Percentiles rank a stretch among this genome's conserved stretches.
Conservation (phyloP, 2,113 vertebrate genomes). For the Eudyptes chrysolophus region DNA sequence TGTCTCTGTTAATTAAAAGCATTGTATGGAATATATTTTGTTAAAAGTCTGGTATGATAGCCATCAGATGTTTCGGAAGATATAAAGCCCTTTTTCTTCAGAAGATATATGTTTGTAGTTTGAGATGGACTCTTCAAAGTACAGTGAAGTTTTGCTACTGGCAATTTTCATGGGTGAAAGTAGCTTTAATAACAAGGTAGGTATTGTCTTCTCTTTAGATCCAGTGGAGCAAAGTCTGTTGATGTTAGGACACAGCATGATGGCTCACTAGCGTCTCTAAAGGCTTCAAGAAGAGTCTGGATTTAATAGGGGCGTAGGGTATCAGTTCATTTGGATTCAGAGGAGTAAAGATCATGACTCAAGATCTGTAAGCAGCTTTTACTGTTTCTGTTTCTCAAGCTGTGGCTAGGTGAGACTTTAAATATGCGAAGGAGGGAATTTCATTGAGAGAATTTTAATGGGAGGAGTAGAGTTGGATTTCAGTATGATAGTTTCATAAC, state of each 20-base stretch:
- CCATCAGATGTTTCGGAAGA: background rate
- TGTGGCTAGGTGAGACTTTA: background rate
- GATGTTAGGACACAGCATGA: background rate
- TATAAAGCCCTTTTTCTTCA: background rate
- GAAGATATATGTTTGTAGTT: background rate
- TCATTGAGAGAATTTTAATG: background rate
- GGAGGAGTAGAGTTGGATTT: background rate
- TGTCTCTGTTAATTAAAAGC: slow-evolving; percentile 29
- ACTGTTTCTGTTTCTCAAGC: background rate
- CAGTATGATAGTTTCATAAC: background rate
- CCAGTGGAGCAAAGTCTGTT: background rate
- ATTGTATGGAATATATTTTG: background rate
- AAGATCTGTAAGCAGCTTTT: background rate
- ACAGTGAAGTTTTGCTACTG: background rate
- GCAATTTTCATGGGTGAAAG: background rate
- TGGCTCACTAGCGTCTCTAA: background rate
- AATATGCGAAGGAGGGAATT: background rate
- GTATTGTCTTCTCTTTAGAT: background rate
- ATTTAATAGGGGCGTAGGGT: background rate
- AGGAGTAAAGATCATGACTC: background rate
- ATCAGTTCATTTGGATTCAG: background rate
- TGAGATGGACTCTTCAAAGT: background rate
- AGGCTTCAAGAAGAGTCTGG: background rate
- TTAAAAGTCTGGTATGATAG: background rate
- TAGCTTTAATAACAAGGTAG: background rate